Base-by-base conservation (phyloP, 2,888 invertebrate species). In the Elmis aenea region DNA sequence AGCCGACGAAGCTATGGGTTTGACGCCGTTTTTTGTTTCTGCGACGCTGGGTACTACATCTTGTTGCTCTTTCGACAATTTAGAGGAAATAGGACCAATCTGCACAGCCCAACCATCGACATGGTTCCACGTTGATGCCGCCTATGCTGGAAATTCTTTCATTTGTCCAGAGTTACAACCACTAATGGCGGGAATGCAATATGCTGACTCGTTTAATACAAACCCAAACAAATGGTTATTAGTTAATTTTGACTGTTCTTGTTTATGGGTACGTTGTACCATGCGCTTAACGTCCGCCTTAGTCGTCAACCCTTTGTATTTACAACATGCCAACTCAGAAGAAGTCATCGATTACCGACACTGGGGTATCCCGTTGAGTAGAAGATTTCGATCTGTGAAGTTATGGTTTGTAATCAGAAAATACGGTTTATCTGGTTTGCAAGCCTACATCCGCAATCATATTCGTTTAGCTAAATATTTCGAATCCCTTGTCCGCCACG, bases 71-170 rank as follows among this genome's bases (percentile, higher is more conserved):
- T 90, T 90, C 61, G 91, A 92, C 64, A 83, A 84, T 51, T 69
- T 92, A 5, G 69, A 73, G 0, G 88, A 88, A 67, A 77, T 92
- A 33, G 83, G 90, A 2, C 81, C 83, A 10, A 75, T 89, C 2
- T 79, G 82, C 48, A 72, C 71, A 36, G 67, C 66, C 1, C 67
- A 71, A 46, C 73, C 79, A 0, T 71, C 72, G 31, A 73, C 85
- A n/a, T 92, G 91, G 90, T 71, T 91, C 13, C 91, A 91, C 63
- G 85, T 89, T 2, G 90, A 91, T 62, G 89, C 83, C 0, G 90
- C 90, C 1, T 92, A 91, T 59, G 90, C 87, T 1, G 92, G 92
- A 2, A 86, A 81, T 54, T 81, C 85, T 1, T 83, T 92, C 57
- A 86, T 92, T 41, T 83, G 90, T 54, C 89, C 89, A 0, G 91